phyloP scores from a whole-genome alignment of 2,113 vertebrate genomes.

The Fregetta grallaria region DNA sequence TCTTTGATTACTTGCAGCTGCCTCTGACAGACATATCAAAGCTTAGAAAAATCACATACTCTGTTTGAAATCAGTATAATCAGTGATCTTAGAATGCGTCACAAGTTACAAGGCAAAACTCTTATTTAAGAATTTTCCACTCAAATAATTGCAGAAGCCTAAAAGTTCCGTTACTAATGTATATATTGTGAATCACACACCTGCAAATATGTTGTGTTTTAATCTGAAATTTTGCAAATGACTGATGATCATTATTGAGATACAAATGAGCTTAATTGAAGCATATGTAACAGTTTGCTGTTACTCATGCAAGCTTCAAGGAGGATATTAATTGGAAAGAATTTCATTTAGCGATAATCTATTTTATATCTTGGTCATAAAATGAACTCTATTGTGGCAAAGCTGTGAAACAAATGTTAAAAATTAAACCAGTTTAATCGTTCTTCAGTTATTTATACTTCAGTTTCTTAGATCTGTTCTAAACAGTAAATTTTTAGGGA shows the following conservation, averaged over 20 bases:
- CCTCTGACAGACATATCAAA: constrained; percentile 25
- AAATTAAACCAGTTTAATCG: background rate
- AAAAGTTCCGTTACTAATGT: background rate
- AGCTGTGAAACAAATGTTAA: background rate
- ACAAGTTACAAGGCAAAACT: constrained; percentile 40
- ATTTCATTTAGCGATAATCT: background rate
- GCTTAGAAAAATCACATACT: constrained; percentile 27
- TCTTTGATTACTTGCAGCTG: constrained; percentile 55
- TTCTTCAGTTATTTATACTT: background rate
- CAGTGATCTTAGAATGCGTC: constrained; percentile 42
- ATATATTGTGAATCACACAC: background rate
- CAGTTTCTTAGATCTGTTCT: background rate
- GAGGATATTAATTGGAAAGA: background rate
- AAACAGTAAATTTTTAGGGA: background rate
- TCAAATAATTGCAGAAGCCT: background rate
- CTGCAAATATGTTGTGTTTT: constrained; percentile 16
- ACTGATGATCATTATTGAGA: background rate
- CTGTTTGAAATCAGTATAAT: constrained; percentile 52
- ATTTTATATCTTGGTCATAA: background rate
- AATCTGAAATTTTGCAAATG: constrained; percentile 35
- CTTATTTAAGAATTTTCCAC: constrained; percentile 32
- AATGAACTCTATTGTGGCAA: background rate
- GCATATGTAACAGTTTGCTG: background rate
- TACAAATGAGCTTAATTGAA: background rate
- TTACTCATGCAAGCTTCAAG: background rate